Evolutionary conservation across 2,113 vertebrate genomes (phyloP).

Genomic region (Athene noctua): DNA sequence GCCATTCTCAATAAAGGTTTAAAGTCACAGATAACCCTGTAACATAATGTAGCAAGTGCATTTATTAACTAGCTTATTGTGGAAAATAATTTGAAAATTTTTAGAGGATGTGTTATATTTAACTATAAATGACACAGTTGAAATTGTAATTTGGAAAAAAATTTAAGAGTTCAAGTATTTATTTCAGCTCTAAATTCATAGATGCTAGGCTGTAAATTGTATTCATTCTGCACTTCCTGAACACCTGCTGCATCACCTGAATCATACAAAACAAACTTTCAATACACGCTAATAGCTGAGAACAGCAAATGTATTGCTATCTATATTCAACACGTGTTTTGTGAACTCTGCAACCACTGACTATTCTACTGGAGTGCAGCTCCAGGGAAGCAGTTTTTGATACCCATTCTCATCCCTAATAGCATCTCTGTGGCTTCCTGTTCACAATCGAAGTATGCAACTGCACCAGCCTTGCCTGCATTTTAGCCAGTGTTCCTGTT

Average conservation of each 20-base stretch:
- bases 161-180: background rate
- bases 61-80: constrained; percentile 20
- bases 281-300: background rate
- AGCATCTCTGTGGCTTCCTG: background rate
- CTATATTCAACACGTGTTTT: background rate
- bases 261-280: background rate
- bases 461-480: background rate
- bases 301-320: background rate
- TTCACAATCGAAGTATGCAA: background rate
- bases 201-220: background rate
- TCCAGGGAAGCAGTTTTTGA: background rate
- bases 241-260: background rate
- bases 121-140: background rate
- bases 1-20: constrained; percentile 74
- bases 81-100: background rate
- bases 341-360: background rate
- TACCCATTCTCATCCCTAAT: background rate
- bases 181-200: background rate
- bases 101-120: background rate
- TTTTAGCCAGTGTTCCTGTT: background rate
- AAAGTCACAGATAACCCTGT: constrained; percentile 22
- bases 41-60: background rate
- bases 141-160: background rate
- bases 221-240: background rate
- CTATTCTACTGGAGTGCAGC: background rate